These are phyloP conservation scores for Poeciliopsis occidentalis DNA, from an alignment of 2,113 vertebrate species.

Conservation along the genomic window DNA sequence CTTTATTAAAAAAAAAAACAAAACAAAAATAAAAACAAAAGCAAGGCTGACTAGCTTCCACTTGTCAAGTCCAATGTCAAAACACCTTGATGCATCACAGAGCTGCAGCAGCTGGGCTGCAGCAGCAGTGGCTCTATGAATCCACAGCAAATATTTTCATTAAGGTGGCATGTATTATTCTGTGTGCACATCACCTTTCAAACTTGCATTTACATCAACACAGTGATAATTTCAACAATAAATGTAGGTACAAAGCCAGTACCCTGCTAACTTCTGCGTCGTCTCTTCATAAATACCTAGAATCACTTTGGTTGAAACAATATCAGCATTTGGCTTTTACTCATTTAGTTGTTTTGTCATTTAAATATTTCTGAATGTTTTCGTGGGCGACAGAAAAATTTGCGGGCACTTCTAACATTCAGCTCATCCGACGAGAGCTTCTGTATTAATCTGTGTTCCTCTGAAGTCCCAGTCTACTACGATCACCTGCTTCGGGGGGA, in stretches of 20 bases:
- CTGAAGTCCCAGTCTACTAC: slow-evolving; percentile 49
- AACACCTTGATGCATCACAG: slow-evolving; percentile 25
- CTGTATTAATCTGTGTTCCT: slow-evolving; percentile 47
- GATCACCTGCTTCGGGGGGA: slow-evolving; percentile 46
- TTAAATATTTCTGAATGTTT: slow-evolving; percentile 44
- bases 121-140: not conserved
- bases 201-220: slow-evolving; percentile 40
- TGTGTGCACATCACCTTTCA: slow-evolving; percentile 43
- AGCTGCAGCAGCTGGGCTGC: slow-evolving; percentile 8
- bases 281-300: slow-evolving; percentile 59
- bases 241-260: slow-evolving; percentile 36
- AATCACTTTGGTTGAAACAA: slow-evolving; percentile 78
- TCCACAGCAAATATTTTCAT: slow-evolving; percentile 13
- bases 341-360: slow-evolving; percentile 18
- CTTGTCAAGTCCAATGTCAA: slow-evolving; percentile 24
- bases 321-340: slow-evolving; percentile 78
- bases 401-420: slow-evolving; percentile 73
- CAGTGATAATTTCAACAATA: slow-evolving; percentile 26
- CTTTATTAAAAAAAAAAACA: slow-evolving; percentile 9
- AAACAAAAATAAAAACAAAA: slow-evolving; percentile 11
- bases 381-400: slow-evolving; percentile 61
- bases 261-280: slow-evolving; percentile 36
- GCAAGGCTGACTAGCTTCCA: slow-evolving; percentile 11
- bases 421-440: slow-evolving; percentile 69
- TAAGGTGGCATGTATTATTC: slow-evolving; percentile 34